Evolutionary conservation across 2,888 invertebrate species (phyloP).

Genomic region (Pedicia rivosa): DNA sequence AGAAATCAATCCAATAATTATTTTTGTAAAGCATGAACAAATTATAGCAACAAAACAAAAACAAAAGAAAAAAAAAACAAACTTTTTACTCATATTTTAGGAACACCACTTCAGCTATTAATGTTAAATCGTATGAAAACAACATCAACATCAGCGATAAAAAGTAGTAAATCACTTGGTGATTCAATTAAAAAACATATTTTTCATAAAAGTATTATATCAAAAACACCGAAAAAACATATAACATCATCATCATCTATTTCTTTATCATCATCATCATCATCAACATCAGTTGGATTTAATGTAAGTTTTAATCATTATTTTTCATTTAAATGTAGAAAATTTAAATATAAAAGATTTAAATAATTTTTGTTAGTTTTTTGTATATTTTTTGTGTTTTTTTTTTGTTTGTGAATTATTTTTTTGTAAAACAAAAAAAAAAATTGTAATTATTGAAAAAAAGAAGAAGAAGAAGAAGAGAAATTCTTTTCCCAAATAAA

Average conservation of each 20-base stretch:
- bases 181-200: slow-evolving; percentile 77
- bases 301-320: slow-evolving; percentile 4
- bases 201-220: slow-evolving; percentile 52
- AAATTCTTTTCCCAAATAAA: too few relatives aligned
- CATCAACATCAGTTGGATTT: neutral
- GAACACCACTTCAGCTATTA: slow-evolving; percentile 52
- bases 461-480: too few relatives aligned
- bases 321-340: neutral
- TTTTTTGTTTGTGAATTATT: too few relatives aligned
- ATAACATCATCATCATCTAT: too few relatives aligned
- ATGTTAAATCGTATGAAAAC: slow-evolving; percentile 37
- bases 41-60: too few relatives aligned
- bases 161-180: slow-evolving; percentile 44
- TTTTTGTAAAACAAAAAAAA: too few relatives aligned
- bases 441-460: too few relatives aligned
- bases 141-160: slow-evolving; percentile 33
- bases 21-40: too few relatives aligned
- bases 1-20: too few relatives aligned
- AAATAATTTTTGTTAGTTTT: neutral
- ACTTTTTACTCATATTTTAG: too few relatives aligned
- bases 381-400: neutral
- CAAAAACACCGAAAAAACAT: slow-evolving; percentile 25
- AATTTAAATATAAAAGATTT: slow-evolving; percentile 3
- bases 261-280: neutral
- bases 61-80: too few relatives aligned